Conservation (phyloP, 2,888 invertebrate genomes). For the Creontiades dilutus region DNA sequence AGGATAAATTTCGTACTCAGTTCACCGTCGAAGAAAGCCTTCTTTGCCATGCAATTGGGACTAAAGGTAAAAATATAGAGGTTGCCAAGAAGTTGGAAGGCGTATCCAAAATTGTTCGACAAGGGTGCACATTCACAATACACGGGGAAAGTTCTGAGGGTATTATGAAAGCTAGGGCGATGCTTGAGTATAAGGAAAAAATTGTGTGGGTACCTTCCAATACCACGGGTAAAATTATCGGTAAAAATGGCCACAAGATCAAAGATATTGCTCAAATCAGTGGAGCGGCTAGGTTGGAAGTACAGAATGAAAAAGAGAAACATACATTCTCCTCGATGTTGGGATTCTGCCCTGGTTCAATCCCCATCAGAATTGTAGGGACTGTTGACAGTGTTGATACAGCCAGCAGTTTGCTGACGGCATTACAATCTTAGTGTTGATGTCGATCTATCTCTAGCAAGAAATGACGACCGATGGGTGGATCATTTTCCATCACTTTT, state of each 20-base stretch:
- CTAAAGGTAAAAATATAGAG: neutral
- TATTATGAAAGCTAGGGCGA: neutral
- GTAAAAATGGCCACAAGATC: neutral
- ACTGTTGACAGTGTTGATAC: neutral
- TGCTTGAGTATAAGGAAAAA: neutral
- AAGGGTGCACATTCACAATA: neutral
- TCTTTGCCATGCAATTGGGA: neutral
- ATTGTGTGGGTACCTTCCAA: neutral
- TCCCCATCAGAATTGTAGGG: neutral
- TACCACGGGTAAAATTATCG: neutral
- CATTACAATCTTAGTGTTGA: too few relatives aligned
- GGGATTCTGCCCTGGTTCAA: neutral
- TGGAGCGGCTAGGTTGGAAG: neutral
- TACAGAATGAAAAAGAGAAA: neutral
- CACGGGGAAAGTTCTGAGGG: neutral
- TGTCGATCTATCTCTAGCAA: too few relatives aligned
- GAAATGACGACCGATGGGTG: too few relatives aligned
- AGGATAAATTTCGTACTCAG: neutral
- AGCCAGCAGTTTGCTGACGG: constrained; percentile 77
- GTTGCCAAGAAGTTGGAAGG: neutral
- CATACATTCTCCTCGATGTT: neutral
- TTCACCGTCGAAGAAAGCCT: neutral
- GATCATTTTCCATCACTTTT: too few relatives aligned
- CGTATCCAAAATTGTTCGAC: neutral
- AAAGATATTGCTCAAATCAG: neutral